Conservation (phyloP, 2,888 invertebrate species). For the Lasiommata megera region DNA sequence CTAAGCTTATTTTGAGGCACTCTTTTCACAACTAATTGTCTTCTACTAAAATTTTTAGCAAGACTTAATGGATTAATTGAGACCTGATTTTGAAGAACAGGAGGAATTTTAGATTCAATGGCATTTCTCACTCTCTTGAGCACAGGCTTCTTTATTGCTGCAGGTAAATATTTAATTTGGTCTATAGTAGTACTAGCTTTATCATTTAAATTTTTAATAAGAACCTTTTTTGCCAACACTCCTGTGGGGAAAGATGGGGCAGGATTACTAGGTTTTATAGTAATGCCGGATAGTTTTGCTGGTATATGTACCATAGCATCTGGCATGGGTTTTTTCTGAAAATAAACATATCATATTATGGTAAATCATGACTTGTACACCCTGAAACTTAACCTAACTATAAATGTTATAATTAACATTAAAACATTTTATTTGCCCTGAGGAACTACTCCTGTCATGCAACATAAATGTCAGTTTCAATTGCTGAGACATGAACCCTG, state of each 20-base stretch:
- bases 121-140: slow-evolving; percentile 12
- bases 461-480: not conserved
- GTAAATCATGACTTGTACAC: not conserved
- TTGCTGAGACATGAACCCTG: no score
- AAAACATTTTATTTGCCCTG: no score
- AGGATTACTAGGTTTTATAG: slow-evolving; percentile 49
- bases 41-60: slow-evolving; percentile 31
- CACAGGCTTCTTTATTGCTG: slow-evolving; percentile 15
- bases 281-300: slow-evolving; percentile 48
- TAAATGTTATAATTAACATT: no score
- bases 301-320: slow-evolving; percentile 75
- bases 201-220: slow-evolving; percentile 8
- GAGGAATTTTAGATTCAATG: slow-evolving; percentile 26
- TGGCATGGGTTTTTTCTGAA: slow-evolving; percentile 54
- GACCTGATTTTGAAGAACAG: slow-evolving; percentile 29
- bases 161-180: not conserved
- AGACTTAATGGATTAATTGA: slow-evolving; percentile 38
- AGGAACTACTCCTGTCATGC: not conserved
- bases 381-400: no score
- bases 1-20: slow-evolving; percentile 19
- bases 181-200: not conserved
- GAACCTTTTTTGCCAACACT: slow-evolving; percentile 3
- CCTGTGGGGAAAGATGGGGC: slow-evolving; percentile 1
- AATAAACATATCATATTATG: not conserved
- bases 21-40: slow-evolving; percentile 35